Evolutionary conservation across 1,140 invertebrate species (phyloP).

Genomic region (Brachionus manjavacas): DNA sequence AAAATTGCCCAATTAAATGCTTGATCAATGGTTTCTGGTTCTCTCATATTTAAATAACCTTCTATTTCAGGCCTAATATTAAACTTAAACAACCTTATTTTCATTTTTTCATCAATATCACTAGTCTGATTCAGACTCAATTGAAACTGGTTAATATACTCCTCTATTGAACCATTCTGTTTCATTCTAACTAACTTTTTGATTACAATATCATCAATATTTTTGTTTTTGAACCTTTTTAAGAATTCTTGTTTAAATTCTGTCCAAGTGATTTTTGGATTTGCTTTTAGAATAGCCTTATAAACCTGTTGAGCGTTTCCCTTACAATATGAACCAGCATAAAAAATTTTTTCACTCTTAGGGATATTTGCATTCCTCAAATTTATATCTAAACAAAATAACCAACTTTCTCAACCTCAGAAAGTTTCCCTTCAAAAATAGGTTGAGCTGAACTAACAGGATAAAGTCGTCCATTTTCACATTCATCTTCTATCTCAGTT

Average conservation of each 20-base stretch:
- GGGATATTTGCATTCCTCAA: constrained; percentile 15
- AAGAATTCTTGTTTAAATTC: neutral
- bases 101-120: constrained; percentile 3
- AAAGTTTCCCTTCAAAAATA: constrained; percentile 16
- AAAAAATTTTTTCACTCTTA: neutral
- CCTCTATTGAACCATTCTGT: neutral
- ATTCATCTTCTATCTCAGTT: neutral
- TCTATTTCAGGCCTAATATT: constrained; percentile 6
- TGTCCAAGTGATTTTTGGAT: constrained; percentile 3
- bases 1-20: neutral
- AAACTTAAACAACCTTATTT: no score
- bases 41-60: constrained; percentile 11
- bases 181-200: constrained; percentile 2
- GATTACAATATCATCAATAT: neutral
- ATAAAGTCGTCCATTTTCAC: neutral
- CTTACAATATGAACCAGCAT: constrained; percentile 9
- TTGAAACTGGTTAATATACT: constrained; percentile 13
- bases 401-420: neutral
- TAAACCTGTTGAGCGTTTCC: neutral
- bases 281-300: neutral
- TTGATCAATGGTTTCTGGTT: constrained; percentile 2
- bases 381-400: neutral
- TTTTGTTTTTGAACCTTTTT: constrained; percentile 3
- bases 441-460: neutral
- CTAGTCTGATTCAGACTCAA: neutral